phyloP scores from a whole-genome alignment of 2,113 vertebrate genomes.

The Poeciliopsis turrubarensis region DNA sequence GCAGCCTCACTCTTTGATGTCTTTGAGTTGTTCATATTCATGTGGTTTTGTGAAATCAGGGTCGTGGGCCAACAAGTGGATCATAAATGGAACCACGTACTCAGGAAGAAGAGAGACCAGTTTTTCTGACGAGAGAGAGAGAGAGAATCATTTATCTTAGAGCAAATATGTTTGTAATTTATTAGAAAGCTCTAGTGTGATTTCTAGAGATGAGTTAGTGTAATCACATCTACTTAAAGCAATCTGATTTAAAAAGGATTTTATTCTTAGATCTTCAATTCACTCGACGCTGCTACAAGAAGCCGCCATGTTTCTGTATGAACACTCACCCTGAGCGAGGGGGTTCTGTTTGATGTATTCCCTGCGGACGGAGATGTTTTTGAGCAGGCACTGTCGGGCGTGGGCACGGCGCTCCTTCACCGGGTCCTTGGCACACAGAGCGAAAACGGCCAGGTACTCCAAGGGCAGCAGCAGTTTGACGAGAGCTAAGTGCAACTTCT shows the following conservation, averaged over 20 bases:
- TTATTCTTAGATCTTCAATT: background rate
- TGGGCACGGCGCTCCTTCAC: slow-evolving; percentile 98
- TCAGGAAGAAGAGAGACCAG: slow-evolving; percentile 94
- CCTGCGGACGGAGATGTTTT: slow-evolving; percentile 97
- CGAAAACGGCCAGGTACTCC: slow-evolving; percentile 98
- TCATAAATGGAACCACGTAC: slow-evolving; percentile 98
- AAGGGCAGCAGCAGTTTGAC: slow-evolving; percentile 93
- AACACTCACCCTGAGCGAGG: slow-evolving; percentile 88
- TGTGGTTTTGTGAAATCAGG: slow-evolving; percentile 98
- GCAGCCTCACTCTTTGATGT: slow-evolving; percentile 96
- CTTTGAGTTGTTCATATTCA: slow-evolving; percentile 96
- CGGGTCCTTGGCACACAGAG: slow-evolving; percentile 98
- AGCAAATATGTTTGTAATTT: no score
- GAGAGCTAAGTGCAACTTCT: slow-evolving; percentile 96
- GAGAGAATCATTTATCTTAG: background rate
- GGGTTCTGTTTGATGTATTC: slow-evolving; percentile 98
- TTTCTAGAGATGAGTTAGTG: background rate
- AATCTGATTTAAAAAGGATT: background rate
- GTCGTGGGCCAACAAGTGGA: slow-evolving; percentile 96
- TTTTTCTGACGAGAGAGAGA: slow-evolving; percentile 84
- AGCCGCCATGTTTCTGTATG: no score
- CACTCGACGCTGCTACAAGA: no score
- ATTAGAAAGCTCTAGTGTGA: background rate
- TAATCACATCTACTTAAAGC: background rate
- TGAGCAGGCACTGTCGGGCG: slow-evolving; percentile 96